A percentile compares a stretch with the other conserved stretches of the same genome.
Evolutionary conservation across 2,797 vertebrate species (phyloP).

Genomic region (Urophycis tenuis): DNA sequence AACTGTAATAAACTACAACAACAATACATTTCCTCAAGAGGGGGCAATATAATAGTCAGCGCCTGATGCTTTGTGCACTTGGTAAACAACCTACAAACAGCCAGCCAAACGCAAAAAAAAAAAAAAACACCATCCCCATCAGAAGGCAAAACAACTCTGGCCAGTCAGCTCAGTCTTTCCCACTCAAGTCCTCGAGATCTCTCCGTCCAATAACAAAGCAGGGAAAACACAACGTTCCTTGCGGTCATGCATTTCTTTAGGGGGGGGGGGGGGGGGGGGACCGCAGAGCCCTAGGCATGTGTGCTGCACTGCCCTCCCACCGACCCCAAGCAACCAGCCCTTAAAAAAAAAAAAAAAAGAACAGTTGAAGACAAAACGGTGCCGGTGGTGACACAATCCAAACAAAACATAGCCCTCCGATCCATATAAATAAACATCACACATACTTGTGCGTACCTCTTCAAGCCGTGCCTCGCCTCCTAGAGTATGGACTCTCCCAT

Average conservation of each 20-base stretch:
- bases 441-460: slow-evolving; percentile 12
- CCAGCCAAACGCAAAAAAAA: slow-evolving; percentile 31
- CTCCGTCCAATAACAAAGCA: slow-evolving; percentile 22
- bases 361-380: slow-evolving; percentile 9
- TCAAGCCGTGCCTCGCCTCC: neutral
- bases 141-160: slow-evolving; percentile 33
- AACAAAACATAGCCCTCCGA: slow-evolving; percentile 21
- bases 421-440: slow-evolving; percentile 33
- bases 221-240: slow-evolving; percentile 55
- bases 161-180: slow-evolving; percentile 17
- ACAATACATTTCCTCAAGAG: neutral
- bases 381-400: slow-evolving; percentile 25
- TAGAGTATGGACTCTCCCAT: neutral
- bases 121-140: slow-evolving; percentile 25
- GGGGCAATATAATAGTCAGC: neutral
- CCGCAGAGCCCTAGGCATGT: slow-evolving; percentile 38
- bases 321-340: no score
- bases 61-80: neutral
- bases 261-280: slow-evolving; percentile 45
- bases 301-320: slow-evolving; percentile 33
- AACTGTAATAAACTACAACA: neutral
- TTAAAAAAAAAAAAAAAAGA: no score
- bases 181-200: slow-evolving; percentile 30
- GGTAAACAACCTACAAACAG: slow-evolving; percentile 42
- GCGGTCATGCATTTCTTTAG: slow-evolving; percentile 42